Evolutionary conservation across 2,797 vertebrate genomes (phyloP).

Genomic region (Carapus acus): DNA sequence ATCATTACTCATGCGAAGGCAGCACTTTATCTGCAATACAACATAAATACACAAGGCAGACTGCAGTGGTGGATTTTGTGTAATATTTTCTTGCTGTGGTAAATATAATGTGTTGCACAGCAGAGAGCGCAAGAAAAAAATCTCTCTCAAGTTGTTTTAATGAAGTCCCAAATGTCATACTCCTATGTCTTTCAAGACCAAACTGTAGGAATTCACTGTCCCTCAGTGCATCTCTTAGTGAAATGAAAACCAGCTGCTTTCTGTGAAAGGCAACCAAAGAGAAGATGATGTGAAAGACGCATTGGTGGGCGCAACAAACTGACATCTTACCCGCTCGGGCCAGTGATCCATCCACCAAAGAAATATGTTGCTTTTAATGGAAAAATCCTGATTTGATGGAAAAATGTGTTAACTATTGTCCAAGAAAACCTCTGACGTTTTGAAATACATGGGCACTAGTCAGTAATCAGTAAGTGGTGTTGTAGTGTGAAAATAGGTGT

Average conservation of each 20-base stretch:
- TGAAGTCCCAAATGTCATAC: constrained; percentile 75
- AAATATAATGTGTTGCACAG: constrained; percentile 68
- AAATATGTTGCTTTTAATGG: too few species aligned
- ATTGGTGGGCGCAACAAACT: constrained; percentile 31
- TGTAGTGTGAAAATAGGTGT: too few species aligned
- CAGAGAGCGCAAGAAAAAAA: constrained; percentile 65
- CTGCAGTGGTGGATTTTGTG: constrained; percentile 57
- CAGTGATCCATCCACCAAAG: too few species aligned
- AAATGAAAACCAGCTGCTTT: constrained; percentile 52
- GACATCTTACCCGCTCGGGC: too few species aligned
- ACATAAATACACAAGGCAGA: constrained; percentile 52
- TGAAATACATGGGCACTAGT: too few species aligned
- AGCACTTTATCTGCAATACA: constrained; percentile 57
- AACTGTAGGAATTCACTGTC: constrained; percentile 57
- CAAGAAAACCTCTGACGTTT: too few species aligned
- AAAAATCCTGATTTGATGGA: too few species aligned
- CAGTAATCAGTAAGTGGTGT: too few species aligned
- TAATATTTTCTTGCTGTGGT: constrained; percentile 59
- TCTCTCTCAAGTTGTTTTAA: constrained; percentile 70
- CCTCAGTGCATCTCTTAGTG: constrained; percentile 48
- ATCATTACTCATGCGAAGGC: constrained; percentile 57
- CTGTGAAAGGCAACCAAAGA: constrained; percentile 25
- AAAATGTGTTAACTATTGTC: too few species aligned
- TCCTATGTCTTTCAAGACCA: constrained; percentile 58
- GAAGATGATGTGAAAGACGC: constrained; percentile 20